phyloP scores from a whole-genome alignment of 2,113 vertebrate genomes.

The Mobula birostris region DNA sequence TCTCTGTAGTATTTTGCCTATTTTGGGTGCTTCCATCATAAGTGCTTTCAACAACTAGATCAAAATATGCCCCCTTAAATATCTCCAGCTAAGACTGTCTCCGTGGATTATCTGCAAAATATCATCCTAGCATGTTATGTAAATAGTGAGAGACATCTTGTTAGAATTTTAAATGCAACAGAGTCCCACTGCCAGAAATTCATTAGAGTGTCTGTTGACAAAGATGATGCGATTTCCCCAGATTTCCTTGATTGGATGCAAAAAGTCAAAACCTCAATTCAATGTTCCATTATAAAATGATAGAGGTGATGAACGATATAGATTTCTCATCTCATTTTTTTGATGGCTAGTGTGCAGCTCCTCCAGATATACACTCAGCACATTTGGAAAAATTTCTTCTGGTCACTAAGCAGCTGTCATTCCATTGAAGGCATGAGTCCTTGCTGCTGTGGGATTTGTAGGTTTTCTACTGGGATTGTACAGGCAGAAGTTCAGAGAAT shows the following conservation, averaged over 20 bases:
- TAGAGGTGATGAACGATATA: conserved; percentile 34
- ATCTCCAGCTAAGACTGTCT: conserved; percentile 3
- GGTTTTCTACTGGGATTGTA: background rate
- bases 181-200: conserved; percentile 27
- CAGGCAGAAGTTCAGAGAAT: background rate
- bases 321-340: conserved; percentile 37
- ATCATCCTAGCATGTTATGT: conserved; percentile 25
- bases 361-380: background rate
- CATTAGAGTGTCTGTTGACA: conserved; percentile 35
- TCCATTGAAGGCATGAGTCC: background rate
- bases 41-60: background rate
- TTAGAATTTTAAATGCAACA: conserved; percentile 36
- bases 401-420: background rate
- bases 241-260: conserved; percentile 20
- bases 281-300: conserved; percentile 37
- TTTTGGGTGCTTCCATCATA: background rate
- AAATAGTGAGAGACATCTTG: conserved; percentile 34
- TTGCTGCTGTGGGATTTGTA: background rate
- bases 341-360: background rate
- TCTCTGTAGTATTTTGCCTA: background rate
- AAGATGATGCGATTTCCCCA: conserved; percentile 34
- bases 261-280: conserved; percentile 36
- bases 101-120: conserved; percentile 17
- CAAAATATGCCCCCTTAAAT: conserved; percentile 7
- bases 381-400: background rate